phyloP scores from a whole-genome alignment of 2,888 invertebrate genomes.

The Pristionchus mayeri region DNA sequence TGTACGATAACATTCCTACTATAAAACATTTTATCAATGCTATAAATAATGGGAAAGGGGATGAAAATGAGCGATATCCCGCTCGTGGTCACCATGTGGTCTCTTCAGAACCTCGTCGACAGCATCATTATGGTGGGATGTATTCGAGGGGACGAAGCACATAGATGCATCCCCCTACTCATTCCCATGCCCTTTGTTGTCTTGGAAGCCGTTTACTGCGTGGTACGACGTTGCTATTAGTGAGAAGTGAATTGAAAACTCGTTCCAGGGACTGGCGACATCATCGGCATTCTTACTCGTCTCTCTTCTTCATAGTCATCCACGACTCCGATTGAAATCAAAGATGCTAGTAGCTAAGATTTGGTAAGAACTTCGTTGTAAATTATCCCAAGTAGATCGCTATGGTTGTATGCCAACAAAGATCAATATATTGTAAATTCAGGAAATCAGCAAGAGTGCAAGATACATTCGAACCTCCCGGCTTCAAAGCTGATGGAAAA shows the following conservation, averaged over 20 bases:
- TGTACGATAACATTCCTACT: too few species aligned
- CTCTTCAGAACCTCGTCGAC: not conserved
- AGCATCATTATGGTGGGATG: not conserved
- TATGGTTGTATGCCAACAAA: too few species aligned
- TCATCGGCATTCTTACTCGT: not conserved
- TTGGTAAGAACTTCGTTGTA: too few species aligned
- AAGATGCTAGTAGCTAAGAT: not conserved
- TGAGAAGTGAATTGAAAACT: too few species aligned
- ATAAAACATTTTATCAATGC: too few species aligned
- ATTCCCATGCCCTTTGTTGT: not conserved
- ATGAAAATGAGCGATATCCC: too few species aligned
- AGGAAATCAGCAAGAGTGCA: too few species aligned
- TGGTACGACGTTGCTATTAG: too few species aligned
- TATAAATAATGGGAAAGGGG: too few species aligned
- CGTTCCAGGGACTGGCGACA: not conserved
- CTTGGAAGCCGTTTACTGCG: not conserved
- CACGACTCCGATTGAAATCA: not conserved
- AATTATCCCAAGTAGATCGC: too few species aligned
- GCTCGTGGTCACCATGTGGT: too few species aligned
- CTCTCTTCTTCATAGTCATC: not conserved
- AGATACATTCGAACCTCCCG: not conserved
- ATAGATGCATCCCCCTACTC: not conserved
- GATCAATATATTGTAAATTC: too few species aligned
- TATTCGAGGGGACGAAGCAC: not conserved
- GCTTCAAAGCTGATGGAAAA: not conserved